phyloP scores from a whole-genome alignment of 2,797 vertebrate genomes.

The Ceyx erithaca region DNA sequence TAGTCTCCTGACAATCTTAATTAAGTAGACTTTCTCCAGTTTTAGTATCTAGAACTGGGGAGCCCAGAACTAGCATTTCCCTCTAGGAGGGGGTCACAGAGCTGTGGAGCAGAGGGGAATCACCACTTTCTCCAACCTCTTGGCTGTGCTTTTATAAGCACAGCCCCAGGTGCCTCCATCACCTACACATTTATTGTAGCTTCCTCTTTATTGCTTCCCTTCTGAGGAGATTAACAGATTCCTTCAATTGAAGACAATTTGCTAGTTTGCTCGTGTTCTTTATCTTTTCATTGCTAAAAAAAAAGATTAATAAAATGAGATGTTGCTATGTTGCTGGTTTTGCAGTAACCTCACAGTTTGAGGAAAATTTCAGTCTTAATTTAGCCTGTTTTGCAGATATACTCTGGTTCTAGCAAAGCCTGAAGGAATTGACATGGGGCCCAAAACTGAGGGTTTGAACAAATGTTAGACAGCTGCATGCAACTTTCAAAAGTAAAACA shows the following conservation, averaged over 20 bases:
- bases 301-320: neutral
- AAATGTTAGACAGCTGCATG: slow-evolving; percentile 72
- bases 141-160: neutral
- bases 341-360: neutral
- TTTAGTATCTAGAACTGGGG: neutral
- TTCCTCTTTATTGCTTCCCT: neutral
- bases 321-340: neutral
- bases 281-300: neutral
- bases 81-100: neutral
- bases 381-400: neutral
- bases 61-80: neutral
- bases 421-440: slow-evolving; percentile 19
- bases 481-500: slow-evolving; percentile 71
- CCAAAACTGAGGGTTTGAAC: slow-evolving; percentile 6
- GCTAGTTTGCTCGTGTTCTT: neutral
- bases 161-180: neutral
- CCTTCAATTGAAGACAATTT: neutral
- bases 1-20: neutral
- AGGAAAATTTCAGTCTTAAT: neutral
- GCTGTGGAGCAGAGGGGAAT: neutral
- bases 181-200: neutral
- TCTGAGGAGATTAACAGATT: neutral
- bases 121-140: neutral
- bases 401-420: neutral
- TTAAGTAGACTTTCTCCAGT: neutral